These are phyloP conservation scores for Synaphobranchus kaupii DNA, from an alignment of 2,797 vertebrate genomes.

Conservation along the genomic window DNA sequence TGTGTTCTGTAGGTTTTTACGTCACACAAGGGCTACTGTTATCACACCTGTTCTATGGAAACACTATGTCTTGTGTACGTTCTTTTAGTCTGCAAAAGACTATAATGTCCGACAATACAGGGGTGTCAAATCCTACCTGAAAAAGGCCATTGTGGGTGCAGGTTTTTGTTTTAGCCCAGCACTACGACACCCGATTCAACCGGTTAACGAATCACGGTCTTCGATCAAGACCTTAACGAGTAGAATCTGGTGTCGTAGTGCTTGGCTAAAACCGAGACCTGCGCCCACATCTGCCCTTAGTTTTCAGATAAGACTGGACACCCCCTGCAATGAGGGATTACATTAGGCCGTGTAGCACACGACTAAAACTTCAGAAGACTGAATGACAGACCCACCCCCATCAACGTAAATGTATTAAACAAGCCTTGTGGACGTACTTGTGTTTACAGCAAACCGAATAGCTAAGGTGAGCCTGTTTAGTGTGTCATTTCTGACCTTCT, in stretches of 20 bases:
- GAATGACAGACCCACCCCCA: not conserved
- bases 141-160: too few relatives aligned
- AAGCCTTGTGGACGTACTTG: not conserved
- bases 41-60: too few relatives aligned
- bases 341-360: not conserved
- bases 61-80: too few relatives aligned
- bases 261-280: too few relatives aligned
- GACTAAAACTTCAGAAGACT: not conserved
- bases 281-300: too few relatives aligned
- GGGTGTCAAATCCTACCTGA: too few relatives aligned
- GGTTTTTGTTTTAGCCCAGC: too few relatives aligned
- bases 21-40: too few relatives aligned
- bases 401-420: not conserved
- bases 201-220: too few relatives aligned
- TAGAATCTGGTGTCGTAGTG: too few relatives aligned
- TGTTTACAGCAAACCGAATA: not conserved
- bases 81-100: not conserved
- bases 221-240: too few relatives aligned
- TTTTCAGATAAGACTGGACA: not conserved
- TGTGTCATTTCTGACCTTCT: not conserved
- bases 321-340: not conserved
- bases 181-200: too few relatives aligned
- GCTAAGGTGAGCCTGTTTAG: not conserved
- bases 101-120: not conserved
- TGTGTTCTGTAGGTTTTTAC: constrained; percentile 18